These are phyloP conservation scores for Drosophila pectinifera DNA, from an alignment of 1,140 invertebrate genomes.

Conservation along the genomic window DNA sequence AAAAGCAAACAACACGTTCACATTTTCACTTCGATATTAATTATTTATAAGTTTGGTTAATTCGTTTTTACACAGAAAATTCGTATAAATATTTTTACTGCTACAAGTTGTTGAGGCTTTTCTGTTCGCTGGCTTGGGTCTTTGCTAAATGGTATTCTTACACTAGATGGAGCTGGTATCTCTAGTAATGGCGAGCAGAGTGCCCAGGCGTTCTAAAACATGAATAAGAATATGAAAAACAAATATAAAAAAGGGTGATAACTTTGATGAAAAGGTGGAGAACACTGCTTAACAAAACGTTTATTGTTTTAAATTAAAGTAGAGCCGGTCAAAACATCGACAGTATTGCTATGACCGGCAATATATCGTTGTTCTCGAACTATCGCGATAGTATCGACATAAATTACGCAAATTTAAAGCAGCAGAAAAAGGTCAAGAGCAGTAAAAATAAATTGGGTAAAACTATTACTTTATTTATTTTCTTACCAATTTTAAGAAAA, in stretches of 20 bases:
- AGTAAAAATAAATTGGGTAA: neutral
- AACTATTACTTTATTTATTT: neutral
- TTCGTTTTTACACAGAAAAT: conserved; percentile 61
- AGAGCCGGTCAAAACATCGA: neutral
- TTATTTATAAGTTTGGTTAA: conserved; percentile 32
- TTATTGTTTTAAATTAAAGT: too few species aligned
- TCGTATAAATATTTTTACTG: conserved; percentile 77
- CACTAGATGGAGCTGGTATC: neutral
- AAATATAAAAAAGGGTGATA: too few species aligned
- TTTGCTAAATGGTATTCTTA: conserved; percentile 13
- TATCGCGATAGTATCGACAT: neutral
- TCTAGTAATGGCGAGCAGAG: neutral
- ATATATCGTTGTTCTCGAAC: neutral
- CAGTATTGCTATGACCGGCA: too few species aligned
- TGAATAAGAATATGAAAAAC: too few species aligned
- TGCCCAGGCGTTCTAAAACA: neutral
- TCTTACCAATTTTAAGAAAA: neutral
- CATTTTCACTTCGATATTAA: conserved; percentile 63
- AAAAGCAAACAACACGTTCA: conserved; percentile 58
- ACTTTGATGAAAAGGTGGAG: neutral
- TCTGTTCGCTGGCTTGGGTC: conserved; percentile 19
- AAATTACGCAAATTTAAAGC: neutral
- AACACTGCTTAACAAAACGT: neutral
- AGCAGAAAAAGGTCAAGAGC: neutral
- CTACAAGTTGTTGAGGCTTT: conserved; percentile 67